Conservation (phyloP, 1,140 invertebrate species). For the Eubasilissa regina region DNA sequence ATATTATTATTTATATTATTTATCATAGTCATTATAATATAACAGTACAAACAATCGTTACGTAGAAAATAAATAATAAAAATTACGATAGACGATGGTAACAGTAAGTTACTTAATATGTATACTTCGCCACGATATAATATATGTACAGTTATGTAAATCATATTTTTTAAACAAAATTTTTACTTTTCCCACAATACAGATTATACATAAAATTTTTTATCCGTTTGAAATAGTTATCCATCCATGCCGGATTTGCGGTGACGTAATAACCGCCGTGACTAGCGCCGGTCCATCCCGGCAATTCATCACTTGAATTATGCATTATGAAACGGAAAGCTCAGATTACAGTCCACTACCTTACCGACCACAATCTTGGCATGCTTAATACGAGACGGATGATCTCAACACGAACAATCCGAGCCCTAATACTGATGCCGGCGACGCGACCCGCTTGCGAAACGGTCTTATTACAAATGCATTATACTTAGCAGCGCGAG, state of each 20-base stretch:
- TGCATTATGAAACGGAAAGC: slow-evolving; percentile 50
- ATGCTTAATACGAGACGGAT: slow-evolving; percentile 42
- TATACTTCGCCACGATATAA: too few species aligned
- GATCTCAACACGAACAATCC: slow-evolving; percentile 13
- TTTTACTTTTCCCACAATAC: too few species aligned
- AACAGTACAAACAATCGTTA: too few species aligned
- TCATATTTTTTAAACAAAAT: too few species aligned
- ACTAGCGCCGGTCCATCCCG: neutral
- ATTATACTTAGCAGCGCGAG: neutral
- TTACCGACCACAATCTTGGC: slow-evolving; percentile 40
- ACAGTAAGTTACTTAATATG: too few species aligned
- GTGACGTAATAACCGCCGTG: slow-evolving; percentile 13
- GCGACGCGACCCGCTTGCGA: slow-evolving; percentile 12
- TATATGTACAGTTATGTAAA: too few species aligned
- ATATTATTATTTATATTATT: too few species aligned
- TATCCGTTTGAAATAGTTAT: neutral
- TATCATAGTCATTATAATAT: too few species aligned
- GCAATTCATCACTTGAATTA: slow-evolving; percentile 48
- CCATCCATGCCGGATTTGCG: slow-evolving; percentile 15
- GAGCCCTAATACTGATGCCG: slow-evolving; percentile 42
- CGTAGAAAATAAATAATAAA: too few species aligned
- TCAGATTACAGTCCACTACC: slow-evolving; percentile 45
- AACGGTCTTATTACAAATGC: slow-evolving; percentile 12
- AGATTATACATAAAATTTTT: too few species aligned
- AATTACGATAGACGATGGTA: too few species aligned